phyloP scores from a whole-genome alignment of 2,888 invertebrate genomes.

The Metopia argyrocephala region DNA sequence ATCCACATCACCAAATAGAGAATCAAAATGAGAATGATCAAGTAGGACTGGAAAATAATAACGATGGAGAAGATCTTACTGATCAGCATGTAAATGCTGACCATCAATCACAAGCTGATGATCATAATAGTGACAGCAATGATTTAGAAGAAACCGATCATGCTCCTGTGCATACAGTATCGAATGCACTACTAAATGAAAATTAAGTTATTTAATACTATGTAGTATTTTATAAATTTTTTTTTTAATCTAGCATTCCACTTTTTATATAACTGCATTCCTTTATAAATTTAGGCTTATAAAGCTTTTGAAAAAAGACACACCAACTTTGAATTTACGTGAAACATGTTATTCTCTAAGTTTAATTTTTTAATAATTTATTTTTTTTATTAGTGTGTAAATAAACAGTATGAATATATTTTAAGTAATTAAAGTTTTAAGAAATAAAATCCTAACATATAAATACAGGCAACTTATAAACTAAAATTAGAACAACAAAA shows the following conservation, averaged over 20 bases:
- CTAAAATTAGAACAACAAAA: too few species aligned
- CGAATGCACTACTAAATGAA: constrained; percentile 53
- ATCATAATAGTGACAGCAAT: constrained; percentile 21
- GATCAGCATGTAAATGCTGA: constrained; percentile 3
- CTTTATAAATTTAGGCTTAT: constrained; percentile 25
- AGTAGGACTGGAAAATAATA: constrained; percentile 13
- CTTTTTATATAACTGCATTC: constrained; percentile 46
- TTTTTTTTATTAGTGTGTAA: too few species aligned
- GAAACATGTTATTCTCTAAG: constrained; percentile 1
- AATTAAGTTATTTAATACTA: constrained; percentile 41
- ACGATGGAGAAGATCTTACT: constrained; percentile 5
- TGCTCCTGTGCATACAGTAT: constrained; percentile 37
- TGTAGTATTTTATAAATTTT: constrained; percentile 15
- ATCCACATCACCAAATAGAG: constrained; percentile 23
- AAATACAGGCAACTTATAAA: too few species aligned
- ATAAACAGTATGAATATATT: too few species aligned
- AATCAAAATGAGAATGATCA: background rate
- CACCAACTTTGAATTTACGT: too few species aligned
- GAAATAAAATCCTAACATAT: too few species aligned
- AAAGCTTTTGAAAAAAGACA: constrained; percentile 39
- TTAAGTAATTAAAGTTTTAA: too few species aligned
- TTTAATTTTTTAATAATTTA: constrained; percentile 6
- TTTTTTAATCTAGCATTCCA: constrained; percentile 44
- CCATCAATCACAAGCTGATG: constrained; percentile 7
- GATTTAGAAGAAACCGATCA: constrained; percentile 27